phyloP scores from a whole-genome alignment of 2,113 vertebrate genomes.

The Pantherophis guttatus region DNA sequence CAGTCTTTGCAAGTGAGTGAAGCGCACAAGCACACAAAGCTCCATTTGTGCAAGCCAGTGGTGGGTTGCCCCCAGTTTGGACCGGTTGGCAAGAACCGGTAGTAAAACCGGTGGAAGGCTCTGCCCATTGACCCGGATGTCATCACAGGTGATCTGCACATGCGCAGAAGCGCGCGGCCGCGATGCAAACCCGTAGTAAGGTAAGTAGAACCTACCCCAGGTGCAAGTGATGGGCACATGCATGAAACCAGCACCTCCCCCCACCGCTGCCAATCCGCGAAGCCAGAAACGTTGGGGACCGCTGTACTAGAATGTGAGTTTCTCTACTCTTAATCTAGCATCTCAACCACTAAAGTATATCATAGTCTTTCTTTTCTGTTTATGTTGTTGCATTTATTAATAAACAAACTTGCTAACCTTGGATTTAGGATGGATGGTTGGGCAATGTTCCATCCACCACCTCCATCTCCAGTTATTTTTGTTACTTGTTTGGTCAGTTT shows the following conservation, averaged over 20 bases:
- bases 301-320: neutral
- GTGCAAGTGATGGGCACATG: neutral
- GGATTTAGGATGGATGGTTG: constrained; percentile 83
- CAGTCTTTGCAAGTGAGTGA: neutral
- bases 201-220: no score
- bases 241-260: neutral
- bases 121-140: no score
- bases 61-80: no score
- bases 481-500: constrained; percentile 86
- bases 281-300: neutral
- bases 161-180: no score
- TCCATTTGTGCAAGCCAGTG: neutral
- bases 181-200: no score
- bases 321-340: neutral
- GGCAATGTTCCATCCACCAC: constrained; percentile 70
- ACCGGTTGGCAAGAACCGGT: no score
- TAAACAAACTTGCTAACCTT: constrained; percentile 69
- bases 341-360: neutral
- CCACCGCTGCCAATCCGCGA: neutral
- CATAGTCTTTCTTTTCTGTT: neutral
- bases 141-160: no score
- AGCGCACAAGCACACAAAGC: neutral
- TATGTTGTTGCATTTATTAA: fast-evolving
- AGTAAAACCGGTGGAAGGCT: no score
- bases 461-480: constrained; percentile 74